Base-by-base conservation (phyloP, 1,140 invertebrate genomes). In the Maniola jurtina region DNA sequence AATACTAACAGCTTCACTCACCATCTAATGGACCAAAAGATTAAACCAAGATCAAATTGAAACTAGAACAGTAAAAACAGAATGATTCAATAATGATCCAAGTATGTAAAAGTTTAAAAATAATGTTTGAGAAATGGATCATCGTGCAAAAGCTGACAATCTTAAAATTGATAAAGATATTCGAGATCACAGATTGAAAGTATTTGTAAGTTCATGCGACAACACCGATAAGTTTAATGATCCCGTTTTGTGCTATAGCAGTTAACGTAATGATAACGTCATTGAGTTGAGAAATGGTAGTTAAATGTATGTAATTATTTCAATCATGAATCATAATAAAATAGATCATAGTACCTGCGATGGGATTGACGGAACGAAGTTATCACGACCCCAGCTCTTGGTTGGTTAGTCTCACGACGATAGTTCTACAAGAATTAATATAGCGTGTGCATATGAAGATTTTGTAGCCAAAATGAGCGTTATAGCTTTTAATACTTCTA, bases 291-390 rank as follows among this genome's bases (percentile, higher is more conserved):
- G 35, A 61, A 61, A 59, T 58, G 11, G 36, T 57, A 56, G 42
- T n/a, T n/a, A n/a, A 61, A 55, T 10, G 57, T 25, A 42, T 10
- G 14, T 1, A 47, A 6, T 16, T 11, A 45, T 64, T n/a, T n/a
- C n/a, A 25, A 25, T 25, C 25, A 25, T 14, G 7, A 68, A 47
- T 33, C 42, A 50, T 3, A 54, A 36, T 38, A n/a, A n/a, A 14
- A 50, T 45, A 48, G 50, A 5, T 35, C 13, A 48, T 50, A 35
- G 0, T 92, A 97, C 96, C 97, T 96, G 89, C 97, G 88, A 77
- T 97, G 96, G 2, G 97, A 97, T 80, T 97, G 95, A 50, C 97
- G 91, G 75, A 96, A 97, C 34, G 96, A 98, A 0, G 97, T 98
- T n/a, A 98, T 97, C 10, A 98, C 97, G 8, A 98, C 97, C 5